phyloP scores from a whole-genome alignment of 2,888 invertebrate genomes.

The Idaea biselata region DNA sequence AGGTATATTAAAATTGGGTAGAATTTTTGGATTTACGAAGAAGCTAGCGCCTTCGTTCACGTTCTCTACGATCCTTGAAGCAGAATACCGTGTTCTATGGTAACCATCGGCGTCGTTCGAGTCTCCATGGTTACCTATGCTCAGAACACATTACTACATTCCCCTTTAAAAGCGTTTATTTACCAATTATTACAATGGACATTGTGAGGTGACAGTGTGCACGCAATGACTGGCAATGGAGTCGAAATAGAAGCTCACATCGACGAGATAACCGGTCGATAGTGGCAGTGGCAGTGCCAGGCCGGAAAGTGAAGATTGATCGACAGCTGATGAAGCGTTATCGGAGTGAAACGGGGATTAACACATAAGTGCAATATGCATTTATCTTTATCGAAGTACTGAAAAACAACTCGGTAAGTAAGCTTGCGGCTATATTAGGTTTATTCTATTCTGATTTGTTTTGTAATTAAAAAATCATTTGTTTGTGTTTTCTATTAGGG shows the following conservation, averaged over 20 bases:
- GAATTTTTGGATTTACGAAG: background rate
- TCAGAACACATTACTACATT: slow-evolving; percentile 36
- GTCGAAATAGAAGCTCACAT: background rate
- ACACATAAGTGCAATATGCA: slow-evolving; percentile 36
- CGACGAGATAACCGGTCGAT: background rate
- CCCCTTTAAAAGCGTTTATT: slow-evolving; percentile 54
- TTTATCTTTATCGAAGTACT: slow-evolving; percentile 25
- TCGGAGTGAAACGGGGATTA: slow-evolving; percentile 28
- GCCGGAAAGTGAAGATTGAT: slow-evolving; percentile 41
- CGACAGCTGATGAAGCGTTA: slow-evolving; percentile 35
- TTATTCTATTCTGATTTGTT: no score
- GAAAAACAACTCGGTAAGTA: background rate
- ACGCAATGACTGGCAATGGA: slow-evolving; percentile 25
- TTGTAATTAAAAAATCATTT: no score
- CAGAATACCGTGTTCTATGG: slow-evolving; percentile 34
- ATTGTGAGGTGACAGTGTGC: slow-evolving; percentile 41
- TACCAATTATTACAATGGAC: slow-evolving; percentile 58
- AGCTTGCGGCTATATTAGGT: background rate
- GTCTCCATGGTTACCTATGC: slow-evolving; percentile 55
- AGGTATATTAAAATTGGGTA: background rate
- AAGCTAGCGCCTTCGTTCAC: background rate
- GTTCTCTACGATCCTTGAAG: slow-evolving; percentile 2
- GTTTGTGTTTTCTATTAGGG: no score
- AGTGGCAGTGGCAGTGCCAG: background rate
- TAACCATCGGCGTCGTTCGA: slow-evolving; percentile 51